Evolutionary conservation across 2,888 invertebrate species (phyloP).

Genomic region (Anaspis maculata): DNA sequence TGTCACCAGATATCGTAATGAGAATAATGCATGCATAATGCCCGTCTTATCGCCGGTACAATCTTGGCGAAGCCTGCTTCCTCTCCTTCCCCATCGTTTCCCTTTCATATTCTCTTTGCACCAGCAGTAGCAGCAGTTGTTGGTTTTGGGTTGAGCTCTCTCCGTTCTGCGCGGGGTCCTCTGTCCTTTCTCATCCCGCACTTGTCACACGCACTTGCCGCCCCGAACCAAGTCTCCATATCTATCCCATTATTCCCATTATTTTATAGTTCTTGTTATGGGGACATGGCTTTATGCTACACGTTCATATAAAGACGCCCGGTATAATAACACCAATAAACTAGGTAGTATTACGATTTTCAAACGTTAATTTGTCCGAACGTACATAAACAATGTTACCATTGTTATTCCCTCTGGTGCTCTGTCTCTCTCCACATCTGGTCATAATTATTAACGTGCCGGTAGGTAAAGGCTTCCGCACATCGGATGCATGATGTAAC

Average conservation of each 20-base stretch:
- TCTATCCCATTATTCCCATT: constrained; percentile 15
- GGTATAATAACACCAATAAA: constrained; percentile 7
- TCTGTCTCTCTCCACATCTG: too few species aligned
- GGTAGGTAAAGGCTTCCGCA: too few species aligned
- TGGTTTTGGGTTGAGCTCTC: too few species aligned
- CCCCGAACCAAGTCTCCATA: too few species aligned
- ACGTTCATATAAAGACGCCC: constrained; percentile 8
- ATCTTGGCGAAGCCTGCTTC: constrained; percentile 13
- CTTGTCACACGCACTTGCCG: constrained; percentile 19
- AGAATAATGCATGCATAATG: constrained; percentile 21
- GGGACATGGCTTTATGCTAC: constrained; percentile 11
- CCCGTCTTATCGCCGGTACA: constrained; percentile 16
- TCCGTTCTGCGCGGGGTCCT: too few species aligned
- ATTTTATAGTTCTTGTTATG: constrained; percentile 17
- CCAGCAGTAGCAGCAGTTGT: too few species aligned
- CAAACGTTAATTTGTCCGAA: too few species aligned
- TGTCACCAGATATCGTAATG: constrained; percentile 22
- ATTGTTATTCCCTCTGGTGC: too few species aligned
- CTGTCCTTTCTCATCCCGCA: constrained; percentile 7
- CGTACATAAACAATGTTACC: too few species aligned
- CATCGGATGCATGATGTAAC: too few species aligned
- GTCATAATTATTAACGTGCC: too few species aligned
- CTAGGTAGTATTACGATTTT: constrained; percentile 8
- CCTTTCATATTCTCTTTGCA: constrained; percentile 9
- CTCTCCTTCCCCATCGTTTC: constrained; percentile 13